A percentile compares a stretch with the other conserved stretches of the same genome.
Evolutionary conservation across 35 echinoderm and acorn worm species (phyloP).

Genomic region (Patiria miniata): DNA sequence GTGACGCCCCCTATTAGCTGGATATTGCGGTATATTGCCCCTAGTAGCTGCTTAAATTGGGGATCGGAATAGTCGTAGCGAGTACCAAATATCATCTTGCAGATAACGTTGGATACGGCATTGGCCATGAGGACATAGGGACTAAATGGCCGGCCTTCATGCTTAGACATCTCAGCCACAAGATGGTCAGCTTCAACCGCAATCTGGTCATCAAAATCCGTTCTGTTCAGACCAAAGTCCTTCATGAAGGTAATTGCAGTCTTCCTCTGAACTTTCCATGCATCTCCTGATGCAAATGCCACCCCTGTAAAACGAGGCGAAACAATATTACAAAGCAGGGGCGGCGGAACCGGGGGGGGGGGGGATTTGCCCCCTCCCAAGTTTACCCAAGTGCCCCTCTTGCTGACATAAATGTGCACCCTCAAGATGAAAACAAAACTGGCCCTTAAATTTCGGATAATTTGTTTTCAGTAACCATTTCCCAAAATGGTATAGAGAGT

Average conservation of each 20-base stretch:
- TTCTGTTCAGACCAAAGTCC: conserved; percentile 53
- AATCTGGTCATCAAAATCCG: conserved; percentile 50
- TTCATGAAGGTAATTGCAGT: conserved; percentile 37
- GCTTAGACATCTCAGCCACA: not conserved
- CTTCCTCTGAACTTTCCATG: conserved; percentile 30
- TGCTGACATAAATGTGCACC: no score
- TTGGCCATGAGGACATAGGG: conserved; percentile 43
- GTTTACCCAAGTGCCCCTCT: no score
- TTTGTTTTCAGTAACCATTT: no score
- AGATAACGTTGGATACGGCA: conserved; percentile 73
- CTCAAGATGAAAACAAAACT: no score
- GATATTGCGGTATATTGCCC: conserved; percentile 12
- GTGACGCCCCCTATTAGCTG: not conserved
- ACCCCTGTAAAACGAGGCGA: not conserved
- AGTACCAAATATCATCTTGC: conserved; percentile 53
- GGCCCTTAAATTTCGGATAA: no score
- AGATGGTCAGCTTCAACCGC: conserved; percentile 50
- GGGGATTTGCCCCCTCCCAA: no score
- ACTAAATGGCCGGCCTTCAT: conserved; percentile 33
- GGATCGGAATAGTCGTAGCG: conserved; percentile 58
- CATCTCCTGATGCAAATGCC: conserved; percentile 25
- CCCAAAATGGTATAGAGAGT: no score
- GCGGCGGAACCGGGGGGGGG: no score
- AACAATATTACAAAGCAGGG: no score
- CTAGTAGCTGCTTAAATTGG: conserved; percentile 51